Evolutionary conservation across 2,113 vertebrate genomes (phyloP).

Genomic region (Trogon surrucura): DNA sequence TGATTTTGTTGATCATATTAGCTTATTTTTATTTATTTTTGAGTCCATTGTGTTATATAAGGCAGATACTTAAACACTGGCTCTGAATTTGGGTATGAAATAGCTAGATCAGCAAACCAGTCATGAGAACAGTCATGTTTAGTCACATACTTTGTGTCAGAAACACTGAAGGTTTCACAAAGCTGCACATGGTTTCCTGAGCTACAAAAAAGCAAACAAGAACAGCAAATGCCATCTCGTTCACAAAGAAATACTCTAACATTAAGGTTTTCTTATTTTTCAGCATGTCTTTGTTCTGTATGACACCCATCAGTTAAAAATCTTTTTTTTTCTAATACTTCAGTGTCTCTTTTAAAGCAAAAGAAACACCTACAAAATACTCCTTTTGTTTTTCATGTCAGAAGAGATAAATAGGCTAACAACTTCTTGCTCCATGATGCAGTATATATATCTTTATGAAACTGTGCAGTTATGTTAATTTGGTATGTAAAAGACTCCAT

Average conservation of each 20-base stretch:
- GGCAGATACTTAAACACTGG: accelerated
- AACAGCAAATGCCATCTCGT: not conserved
- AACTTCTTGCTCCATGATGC: not conserved
- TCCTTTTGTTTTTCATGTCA: not conserved
- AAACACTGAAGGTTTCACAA: not conserved
- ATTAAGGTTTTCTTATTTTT: not conserved
- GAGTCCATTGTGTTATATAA: accelerated
- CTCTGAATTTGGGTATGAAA: not conserved
- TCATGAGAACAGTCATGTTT: not conserved
- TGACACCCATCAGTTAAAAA: not conserved
- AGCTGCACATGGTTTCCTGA: not conserved
- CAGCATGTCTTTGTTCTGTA: not conserved
- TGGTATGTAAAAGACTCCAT: not conserved
- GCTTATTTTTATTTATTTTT: not conserved
- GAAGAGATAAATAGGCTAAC: not conserved
- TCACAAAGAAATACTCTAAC: not conserved
- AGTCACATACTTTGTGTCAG: not conserved
- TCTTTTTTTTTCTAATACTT: not conserved
- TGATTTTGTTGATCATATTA: not conserved
- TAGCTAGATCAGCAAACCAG: not conserved
- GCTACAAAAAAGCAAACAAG: not conserved
- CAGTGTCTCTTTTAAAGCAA: not conserved
- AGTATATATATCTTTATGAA: not conserved
- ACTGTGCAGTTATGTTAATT: not conserved
- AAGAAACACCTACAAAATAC: not conserved